A percentile compares a stretch with the other conserved stretches of the same genome.
Evolutionary conservation across 2,888 invertebrate genomes (phyloP).

Genomic region (Deroplatys truncata): DNA sequence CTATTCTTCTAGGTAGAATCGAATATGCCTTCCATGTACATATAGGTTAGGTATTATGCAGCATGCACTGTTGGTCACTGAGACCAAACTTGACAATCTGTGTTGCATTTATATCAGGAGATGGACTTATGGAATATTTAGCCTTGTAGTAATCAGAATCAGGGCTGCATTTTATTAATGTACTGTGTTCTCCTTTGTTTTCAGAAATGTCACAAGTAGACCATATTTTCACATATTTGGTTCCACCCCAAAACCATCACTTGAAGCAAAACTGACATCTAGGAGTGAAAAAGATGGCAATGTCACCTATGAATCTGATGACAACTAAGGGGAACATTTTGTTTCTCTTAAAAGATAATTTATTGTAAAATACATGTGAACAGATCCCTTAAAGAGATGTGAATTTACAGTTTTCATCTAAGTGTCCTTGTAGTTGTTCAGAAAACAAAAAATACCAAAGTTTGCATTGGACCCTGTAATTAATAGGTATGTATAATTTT

Average conservation of each 20-base stretch:
- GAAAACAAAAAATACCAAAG: not conserved
- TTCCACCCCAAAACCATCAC: not conserved
- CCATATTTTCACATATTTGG: not conserved
- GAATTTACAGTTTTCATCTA: not conserved
- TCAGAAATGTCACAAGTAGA: not conserved
- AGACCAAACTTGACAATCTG: no score
- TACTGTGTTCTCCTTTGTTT: not conserved
- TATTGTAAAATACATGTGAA: not conserved
- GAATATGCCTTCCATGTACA: no score
- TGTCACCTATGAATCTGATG: not conserved
- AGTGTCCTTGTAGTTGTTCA: not conserved
- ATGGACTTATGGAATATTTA: no score
- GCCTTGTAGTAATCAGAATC: no score
- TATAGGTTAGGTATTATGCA: no score
- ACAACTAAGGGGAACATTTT: not conserved
- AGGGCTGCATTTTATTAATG: not conserved
- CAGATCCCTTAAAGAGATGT: not conserved
- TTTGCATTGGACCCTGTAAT: not conserved
- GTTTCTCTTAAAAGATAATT: not conserved
- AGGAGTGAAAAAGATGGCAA: not conserved
- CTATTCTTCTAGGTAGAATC: no score
- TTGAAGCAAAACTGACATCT: not conserved
- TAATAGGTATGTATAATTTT: not conserved
- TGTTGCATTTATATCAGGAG: no score
- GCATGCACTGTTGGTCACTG: no score